phyloP scores from a whole-genome alignment of 2,113 vertebrate species.

The Pelvicachromis taeniatus region DNA sequence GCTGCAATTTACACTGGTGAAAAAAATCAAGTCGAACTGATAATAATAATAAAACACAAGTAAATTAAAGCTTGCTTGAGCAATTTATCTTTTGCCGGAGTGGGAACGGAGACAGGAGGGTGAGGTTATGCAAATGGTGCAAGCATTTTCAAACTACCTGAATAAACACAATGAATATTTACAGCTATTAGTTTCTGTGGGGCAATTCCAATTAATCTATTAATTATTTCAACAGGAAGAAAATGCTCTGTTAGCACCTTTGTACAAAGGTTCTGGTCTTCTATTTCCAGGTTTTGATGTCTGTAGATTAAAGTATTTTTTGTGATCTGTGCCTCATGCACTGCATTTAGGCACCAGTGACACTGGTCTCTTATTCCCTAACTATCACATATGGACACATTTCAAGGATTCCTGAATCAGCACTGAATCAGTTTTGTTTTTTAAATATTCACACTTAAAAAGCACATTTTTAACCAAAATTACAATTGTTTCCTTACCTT shows the following conservation, averaged over 20 bases:
- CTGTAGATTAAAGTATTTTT: background rate
- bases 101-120: background rate
- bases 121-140: constrained; percentile 14
- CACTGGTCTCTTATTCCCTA: background rate
- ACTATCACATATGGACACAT: background rate
- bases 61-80: background rate
- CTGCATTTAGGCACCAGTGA: background rate
- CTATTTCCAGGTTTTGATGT: background rate
- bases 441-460: background rate
- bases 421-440: background rate
- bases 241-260: background rate
- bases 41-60: background rate
- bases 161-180: constrained; percentile 29
- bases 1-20: background rate
- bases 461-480: background rate
- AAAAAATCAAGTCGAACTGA: background rate
- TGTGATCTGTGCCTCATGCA: background rate
- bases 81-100: background rate
- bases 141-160: constrained; percentile 22
- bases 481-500: background rate
- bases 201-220: background rate
- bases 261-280: background rate
- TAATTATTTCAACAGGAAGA: background rate
- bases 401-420: background rate
- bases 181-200: background rate